Conservation (phyloP, 2,797 vertebrate species). For the Arnoldichthys spilopterus region DNA sequence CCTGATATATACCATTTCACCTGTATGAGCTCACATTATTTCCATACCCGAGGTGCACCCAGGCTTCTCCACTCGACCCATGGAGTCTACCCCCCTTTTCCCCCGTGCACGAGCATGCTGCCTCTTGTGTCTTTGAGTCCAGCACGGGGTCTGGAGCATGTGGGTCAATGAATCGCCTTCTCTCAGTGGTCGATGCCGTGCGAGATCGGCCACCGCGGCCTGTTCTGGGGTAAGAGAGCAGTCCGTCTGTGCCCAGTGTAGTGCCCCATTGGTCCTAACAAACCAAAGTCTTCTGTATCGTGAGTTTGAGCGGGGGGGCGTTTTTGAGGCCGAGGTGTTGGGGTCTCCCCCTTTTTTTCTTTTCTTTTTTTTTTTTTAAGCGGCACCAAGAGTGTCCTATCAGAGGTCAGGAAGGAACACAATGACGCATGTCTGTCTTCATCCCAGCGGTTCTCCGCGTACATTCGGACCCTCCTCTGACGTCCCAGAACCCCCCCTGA, state of each 20-base stretch:
- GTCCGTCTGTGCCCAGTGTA: conserved; percentile 15
- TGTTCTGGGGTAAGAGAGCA: conserved; percentile 3
- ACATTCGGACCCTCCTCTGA: conserved; percentile 1
- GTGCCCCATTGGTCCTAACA: not conserved
- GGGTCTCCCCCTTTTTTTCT: not conserved
- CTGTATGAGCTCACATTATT: not conserved
- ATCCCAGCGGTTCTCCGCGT: not conserved
- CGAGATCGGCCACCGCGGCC: not conserved
- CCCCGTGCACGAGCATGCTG: conserved; percentile 71
- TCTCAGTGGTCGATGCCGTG: not conserved
- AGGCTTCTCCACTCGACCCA: not conserved
- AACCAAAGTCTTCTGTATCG: conserved; percentile 18
- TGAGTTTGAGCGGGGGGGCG: not conserved
- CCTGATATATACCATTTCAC: not conserved
- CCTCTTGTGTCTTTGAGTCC: conserved; percentile 31
- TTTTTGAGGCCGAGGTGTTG: conserved; percentile 4
- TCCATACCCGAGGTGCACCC: not conserved
- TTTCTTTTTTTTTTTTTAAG: not conserved
- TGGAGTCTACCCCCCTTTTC: conserved; percentile 8
- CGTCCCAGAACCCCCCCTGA: conserved; percentile 19
- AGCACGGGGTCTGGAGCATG: conserved; percentile 14
- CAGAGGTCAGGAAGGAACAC: conserved; percentile 13
- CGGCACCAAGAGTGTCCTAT: not conserved
- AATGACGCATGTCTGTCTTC: conserved; percentile 15
- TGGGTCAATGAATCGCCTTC: not conserved